Conservation (phyloP, 2,888 invertebrate genomes). For the Dorcus hopei region DNA sequence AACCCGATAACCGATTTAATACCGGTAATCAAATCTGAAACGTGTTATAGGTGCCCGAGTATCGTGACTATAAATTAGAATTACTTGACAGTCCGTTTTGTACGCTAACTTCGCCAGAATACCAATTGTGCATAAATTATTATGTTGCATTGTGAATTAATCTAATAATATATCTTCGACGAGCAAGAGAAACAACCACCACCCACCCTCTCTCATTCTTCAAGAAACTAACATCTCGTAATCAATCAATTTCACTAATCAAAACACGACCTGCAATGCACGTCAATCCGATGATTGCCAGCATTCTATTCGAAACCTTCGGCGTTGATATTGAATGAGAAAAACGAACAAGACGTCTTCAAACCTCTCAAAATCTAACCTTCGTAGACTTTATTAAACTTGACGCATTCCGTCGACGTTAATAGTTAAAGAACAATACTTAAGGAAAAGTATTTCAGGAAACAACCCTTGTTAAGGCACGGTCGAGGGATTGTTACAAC, state of each 20-base stretch:
- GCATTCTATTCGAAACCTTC: slow-evolving; percentile 11
- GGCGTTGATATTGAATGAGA: no score
- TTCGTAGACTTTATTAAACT: no score
- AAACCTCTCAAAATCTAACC: no score
- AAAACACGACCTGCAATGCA: background rate
- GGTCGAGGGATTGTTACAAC: no score
- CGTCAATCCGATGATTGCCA: slow-evolving; percentile 18
- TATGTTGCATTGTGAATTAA: slow-evolving; percentile 33
- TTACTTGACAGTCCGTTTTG: slow-evolving; percentile 39
- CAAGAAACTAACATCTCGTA: background rate
- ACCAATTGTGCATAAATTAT: slow-evolving; percentile 37
- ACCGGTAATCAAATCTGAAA: slow-evolving; percentile 35
- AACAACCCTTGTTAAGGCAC: no score
- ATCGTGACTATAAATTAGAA: slow-evolving; percentile 39
- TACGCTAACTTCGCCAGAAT: slow-evolving; percentile 31
- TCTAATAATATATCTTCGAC: slow-evolving; percentile 23
- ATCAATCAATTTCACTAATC: background rate
- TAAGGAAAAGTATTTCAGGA: no score
- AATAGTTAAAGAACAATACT: no score
- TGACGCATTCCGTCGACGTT: no score
- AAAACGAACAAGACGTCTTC: no score
- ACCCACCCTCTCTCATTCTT: no score
- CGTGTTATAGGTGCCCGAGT: slow-evolving; percentile 30
- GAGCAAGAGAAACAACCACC: background rate
- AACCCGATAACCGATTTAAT: slow-evolving; percentile 33